Evolutionary conservation across 2,797 vertebrate species (phyloP), one percentile per base, ranked within the genome.

Genomic region (Lateolabrax maculatus): DNA sequence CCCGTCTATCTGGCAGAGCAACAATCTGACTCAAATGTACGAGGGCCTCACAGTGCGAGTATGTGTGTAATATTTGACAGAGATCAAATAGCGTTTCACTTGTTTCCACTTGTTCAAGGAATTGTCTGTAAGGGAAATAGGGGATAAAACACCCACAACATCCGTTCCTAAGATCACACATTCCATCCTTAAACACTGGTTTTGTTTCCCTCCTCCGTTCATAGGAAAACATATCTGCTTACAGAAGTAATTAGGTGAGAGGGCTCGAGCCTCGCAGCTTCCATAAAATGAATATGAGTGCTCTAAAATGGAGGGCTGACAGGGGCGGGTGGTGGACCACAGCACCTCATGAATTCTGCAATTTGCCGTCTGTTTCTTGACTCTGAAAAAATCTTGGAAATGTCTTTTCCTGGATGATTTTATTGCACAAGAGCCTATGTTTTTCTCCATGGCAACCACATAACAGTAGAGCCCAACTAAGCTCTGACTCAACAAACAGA

Each of bases 401-500:
- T 85, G 92, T 89, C 90, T 94, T 94, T 94, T 94, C 91, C 93
- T 94, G 93, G 89, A 93, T 91, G 89, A 90, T 93, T 95, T 95
- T 94, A 94, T 93, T 94, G 92, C 91, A 81, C 93, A 90, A 91
- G 91, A 87, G 91, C 90, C 92, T 91, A 84, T 96, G 94, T 95
- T 95, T 95, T 94, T 94, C 94, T 93, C 95, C 93, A 95, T 96
- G 90, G 94, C 94, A 95, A 96, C 95, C 60, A 56, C 93, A 95
- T 88, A 95, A 95, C 94, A 95, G 90, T 85, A 78, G 89, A 94
- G 90, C 90, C 90, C 93, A 85, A 86, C 93, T 94, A 92, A 93
- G 93, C 93, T 93, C 93, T 95, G 94, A 96, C 94, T 95, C 94
- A 96, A 95, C 94, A 92, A 94, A 94, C 94, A 95, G 92, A 95